Base-by-base conservation (phyloP, 1,140 invertebrate genomes). In the Chymomyza costata region DNA sequence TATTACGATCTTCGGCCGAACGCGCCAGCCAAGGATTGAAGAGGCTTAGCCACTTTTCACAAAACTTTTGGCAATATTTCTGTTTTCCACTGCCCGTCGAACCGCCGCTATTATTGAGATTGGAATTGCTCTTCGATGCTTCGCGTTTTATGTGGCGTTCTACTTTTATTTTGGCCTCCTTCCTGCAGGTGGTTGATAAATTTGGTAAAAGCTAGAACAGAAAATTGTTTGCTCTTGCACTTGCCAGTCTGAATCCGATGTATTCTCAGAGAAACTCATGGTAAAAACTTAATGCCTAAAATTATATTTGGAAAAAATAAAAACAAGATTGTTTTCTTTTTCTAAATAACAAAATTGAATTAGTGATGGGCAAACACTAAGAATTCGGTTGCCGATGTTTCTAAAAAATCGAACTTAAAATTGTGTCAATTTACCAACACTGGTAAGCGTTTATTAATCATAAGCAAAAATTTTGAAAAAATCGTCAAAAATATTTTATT, bases 231-330 rank as follows among this genome's bases (percentile, higher is more conserved):
- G 14, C 25, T 44, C 3, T 34, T 0, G 0, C n/a, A 10, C 62
- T 70, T 56, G 84, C 82, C 81, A 83, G 8, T 84, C 82, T 0
- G 61, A 74, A 35, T 83, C 82, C 5, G 68, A 74, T 0, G 76
- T 78, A 53, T 83, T 83, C 44, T 74, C 82, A 1, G 82, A 70
- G 35, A 82, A 83, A 63, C 82, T 84, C 82, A 84, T 83, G 17
- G 16, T 30, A 0, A 5, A 3, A 10, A 10, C 10, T 45, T 46
- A 15, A 39, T 28, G 14, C 10, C 7, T 15, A 35, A n/a, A n/a
- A n/a, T n/a, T n/a, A n/a, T n/a, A n/a, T n/a, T n/a, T n/a, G n/a
- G n/a, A n/a, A n/a, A n/a, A n/a, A n/a, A n/a, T n/a, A n/a, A n/a
- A n/a, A n/a, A n/a, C n/a, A n/a, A n/a, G n/a, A n/a, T n/a, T n/a